Evolutionary conservation across 2,797 vertebrate species (phyloP).

Genomic region (Onychomys torridus): DNA sequence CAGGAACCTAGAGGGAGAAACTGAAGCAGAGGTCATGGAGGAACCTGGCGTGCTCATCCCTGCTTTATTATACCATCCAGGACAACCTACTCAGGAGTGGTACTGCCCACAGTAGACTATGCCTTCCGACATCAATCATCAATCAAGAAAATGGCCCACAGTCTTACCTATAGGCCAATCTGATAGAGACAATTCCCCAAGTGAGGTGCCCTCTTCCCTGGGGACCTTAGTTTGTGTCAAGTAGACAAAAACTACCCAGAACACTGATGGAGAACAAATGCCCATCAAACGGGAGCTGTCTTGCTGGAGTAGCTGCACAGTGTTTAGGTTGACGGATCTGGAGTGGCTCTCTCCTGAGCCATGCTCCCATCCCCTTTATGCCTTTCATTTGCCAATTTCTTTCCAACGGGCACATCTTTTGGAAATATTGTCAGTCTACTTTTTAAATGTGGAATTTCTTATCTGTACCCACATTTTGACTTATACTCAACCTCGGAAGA

Average conservation of each 20-base stretch:
- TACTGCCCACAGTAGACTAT: not conserved
- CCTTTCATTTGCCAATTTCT: not conserved
- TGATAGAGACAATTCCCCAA: not conserved
- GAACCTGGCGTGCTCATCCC: not conserved
- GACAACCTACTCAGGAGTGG: not conserved
- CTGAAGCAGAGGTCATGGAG: not conserved
- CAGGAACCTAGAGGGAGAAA: not conserved
- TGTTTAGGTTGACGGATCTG: not conserved
- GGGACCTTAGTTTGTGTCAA: not conserved
- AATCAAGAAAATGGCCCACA: not conserved
- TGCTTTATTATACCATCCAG: not conserved
- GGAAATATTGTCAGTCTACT: not conserved
- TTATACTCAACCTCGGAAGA: not conserved
- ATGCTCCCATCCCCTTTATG: not conserved
- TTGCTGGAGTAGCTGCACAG: fast-evolving
- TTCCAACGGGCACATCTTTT: not conserved
- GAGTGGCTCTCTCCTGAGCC: not conserved
- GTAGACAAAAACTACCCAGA: not conserved
- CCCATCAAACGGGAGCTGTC: not conserved
- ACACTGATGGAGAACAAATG: not conserved
- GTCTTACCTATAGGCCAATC: not conserved
- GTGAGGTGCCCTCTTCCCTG: not conserved
- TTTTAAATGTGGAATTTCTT: not conserved
- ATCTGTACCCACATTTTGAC: not conserved
- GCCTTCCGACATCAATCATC: not conserved